phyloP scores from a whole-genome alignment of 1,140 invertebrate genomes.

The Hirudo medicinalis region DNA sequence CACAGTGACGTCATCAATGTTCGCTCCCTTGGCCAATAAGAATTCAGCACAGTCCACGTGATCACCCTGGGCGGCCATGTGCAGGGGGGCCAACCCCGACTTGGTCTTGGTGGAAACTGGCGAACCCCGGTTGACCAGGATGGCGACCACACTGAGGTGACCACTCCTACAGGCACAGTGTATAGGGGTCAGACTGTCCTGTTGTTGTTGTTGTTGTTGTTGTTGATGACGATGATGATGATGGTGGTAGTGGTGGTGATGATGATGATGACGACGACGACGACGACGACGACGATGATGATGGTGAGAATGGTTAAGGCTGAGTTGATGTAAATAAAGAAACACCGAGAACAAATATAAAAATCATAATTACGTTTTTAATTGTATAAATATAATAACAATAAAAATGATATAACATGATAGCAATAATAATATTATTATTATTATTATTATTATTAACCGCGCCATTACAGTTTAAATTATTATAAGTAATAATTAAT shows the following conservation, averaged over 20 bases:
- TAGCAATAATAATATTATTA: not conserved
- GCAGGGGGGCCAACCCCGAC: conserved; percentile 56
- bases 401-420: not conserved
- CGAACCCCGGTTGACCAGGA: conserved; percentile 71
- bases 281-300: not conserved
- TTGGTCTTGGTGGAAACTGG: conserved; percentile 36
- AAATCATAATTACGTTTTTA: no score
- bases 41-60: conserved; percentile 95
- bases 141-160: conserved; percentile 83
- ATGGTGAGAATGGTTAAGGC: not conserved
- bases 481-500: no score
- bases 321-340: no score
- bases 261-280: not conserved
- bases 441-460: not conserved
- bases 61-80: conserved; percentile 81
- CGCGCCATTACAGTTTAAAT: no score
- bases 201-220: not conserved
- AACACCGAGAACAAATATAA: no score
- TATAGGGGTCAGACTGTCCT: conserved; percentile 58
- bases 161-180: conserved; percentile 91
- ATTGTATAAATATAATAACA: no score
- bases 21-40: conserved; percentile 82
- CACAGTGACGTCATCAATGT: conserved; percentile 96
- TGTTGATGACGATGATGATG: not conserved
- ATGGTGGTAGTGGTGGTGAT: not conserved